Percentiles rank a stretch among this genome's conserved stretches.
Conservation (phyloP, 2,888 invertebrate genomes). For the Synergus umbraculus region DNA sequence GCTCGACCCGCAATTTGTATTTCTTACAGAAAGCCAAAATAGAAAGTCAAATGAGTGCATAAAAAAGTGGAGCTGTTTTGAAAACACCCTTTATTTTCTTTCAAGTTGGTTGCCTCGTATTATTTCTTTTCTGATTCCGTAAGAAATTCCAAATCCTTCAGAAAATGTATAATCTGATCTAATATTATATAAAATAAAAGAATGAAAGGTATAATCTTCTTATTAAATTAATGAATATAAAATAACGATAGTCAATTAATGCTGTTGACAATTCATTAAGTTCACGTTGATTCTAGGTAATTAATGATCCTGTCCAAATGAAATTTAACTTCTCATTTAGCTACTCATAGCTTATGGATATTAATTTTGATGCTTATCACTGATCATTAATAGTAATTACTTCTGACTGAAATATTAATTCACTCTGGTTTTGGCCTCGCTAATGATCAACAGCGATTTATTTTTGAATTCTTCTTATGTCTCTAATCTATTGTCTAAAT, state of each 20-base stretch:
- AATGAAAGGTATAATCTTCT: too few species aligned
- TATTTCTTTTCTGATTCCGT: neutral
- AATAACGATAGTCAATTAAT: too few species aligned
- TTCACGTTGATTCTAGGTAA: neutral
- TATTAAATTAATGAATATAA: too few species aligned
- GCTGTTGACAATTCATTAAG: neutral
- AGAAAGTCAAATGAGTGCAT: neutral
- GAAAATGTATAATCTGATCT: too few species aligned
- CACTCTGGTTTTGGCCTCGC: conserved; percentile 25
- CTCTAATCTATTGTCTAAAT: too few species aligned
- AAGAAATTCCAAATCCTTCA: neutral
- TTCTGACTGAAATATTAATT: conserved; percentile 10
- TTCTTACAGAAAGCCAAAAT: neutral
- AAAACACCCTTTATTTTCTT: neutral
- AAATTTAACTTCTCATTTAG: conserved; percentile 43
- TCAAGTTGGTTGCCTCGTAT: neutral
- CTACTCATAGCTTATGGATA: conserved; percentile 37
- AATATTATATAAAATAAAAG: too few species aligned
- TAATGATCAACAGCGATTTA: neutral
- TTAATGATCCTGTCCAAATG: conserved; percentile 45
- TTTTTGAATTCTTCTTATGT: neutral
- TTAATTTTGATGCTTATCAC: conserved; percentile 42
- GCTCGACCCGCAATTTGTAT: neutral
- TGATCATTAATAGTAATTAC: conserved; percentile 44
- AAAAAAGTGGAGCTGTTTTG: neutral